Conservation (phyloP, 2,797 vertebrate genomes). For the Sebastes flavidus region DNA sequence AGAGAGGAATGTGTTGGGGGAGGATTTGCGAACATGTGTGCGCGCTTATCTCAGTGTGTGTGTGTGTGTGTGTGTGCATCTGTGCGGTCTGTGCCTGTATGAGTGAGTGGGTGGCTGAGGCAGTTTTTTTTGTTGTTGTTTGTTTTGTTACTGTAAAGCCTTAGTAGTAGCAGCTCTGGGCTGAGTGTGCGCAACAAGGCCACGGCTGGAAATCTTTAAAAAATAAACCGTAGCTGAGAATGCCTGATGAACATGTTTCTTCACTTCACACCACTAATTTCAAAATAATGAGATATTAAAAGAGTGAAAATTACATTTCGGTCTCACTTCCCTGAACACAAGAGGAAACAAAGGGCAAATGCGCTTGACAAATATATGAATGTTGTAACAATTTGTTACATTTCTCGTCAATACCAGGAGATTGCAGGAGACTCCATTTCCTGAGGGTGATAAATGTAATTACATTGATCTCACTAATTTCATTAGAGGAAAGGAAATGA, state of each 20-base stretch:
- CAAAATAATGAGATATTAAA: constrained; percentile 74
- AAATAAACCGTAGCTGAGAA: constrained; percentile 14
- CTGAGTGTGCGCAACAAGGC: constrained; percentile 10
- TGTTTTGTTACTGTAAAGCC: constrained; percentile 51
- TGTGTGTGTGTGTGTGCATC: constrained; percentile 10
- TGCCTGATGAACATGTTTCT: constrained; percentile 62
- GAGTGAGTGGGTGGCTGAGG: constrained; percentile 57
- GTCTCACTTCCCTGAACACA: constrained; percentile 61
- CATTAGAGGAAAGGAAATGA: constrained; percentile 64
- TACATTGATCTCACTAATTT: constrained; percentile 71
- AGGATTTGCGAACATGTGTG: constrained; percentile 39
- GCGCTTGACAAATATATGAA: constrained; percentile 61
- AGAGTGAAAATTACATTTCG: constrained; percentile 66
- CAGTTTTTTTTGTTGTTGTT: constrained; percentile 27
- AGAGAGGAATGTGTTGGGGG: constrained; percentile 51
- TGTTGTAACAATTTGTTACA: constrained; percentile 58
- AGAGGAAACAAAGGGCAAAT: constrained; percentile 54
- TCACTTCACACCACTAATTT: constrained; percentile 65
- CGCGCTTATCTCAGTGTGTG: constrained; percentile 28
- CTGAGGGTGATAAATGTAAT: constrained; percentile 69
- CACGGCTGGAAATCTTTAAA: constrained; percentile 20
- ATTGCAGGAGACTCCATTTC: constrained; percentile 67
- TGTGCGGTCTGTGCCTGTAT: constrained; percentile 19
- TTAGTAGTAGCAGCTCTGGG: constrained; percentile 37
- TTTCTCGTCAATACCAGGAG: constrained; percentile 60